phyloP scores from a whole-genome alignment of 2,113 vertebrate species.

The Ginglymostoma cirratum region DNA sequence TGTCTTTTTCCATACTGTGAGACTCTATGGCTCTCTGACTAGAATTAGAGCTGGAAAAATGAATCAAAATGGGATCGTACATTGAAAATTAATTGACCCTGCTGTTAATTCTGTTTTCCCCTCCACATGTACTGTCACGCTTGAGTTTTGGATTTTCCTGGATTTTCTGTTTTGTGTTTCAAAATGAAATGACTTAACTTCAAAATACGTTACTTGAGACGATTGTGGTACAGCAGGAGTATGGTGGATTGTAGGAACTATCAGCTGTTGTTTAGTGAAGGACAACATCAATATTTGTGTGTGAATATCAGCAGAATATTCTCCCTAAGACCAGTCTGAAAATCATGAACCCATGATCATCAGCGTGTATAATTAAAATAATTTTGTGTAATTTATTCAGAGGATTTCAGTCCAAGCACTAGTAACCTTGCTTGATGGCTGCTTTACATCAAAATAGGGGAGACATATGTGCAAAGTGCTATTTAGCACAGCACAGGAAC shows the following conservation, averaged over 20 bases:
- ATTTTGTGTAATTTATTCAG: background rate
- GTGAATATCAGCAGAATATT: background rate
- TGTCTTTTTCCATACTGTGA: too few species aligned
- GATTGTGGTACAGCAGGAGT: background rate
- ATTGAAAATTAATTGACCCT: too few species aligned
- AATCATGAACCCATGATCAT: background rate
- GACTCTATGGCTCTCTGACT: background rate
- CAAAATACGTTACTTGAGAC: background rate
- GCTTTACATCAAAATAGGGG: background rate
- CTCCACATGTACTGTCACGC: too few species aligned
- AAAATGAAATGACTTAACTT: background rate
- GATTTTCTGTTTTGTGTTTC: background rate
- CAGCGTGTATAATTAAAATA: background rate
- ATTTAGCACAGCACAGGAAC: too few species aligned
- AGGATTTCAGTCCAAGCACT: background rate
- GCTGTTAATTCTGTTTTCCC: too few species aligned
- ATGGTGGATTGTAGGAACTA: background rate
- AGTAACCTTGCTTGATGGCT: background rate
- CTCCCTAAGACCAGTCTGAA: background rate
- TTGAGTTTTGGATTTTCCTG: too few species aligned
- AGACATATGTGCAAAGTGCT: too few species aligned
- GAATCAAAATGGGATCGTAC: background rate
- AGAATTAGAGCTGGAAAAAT: background rate
- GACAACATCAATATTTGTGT: background rate
- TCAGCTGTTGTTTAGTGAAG: background rate